Percentiles rank a stretch among this genome's conserved stretches.
Evolutionary conservation across 2,888 invertebrate species (phyloP).

Genomic region (Athrips mouffetella): DNA sequence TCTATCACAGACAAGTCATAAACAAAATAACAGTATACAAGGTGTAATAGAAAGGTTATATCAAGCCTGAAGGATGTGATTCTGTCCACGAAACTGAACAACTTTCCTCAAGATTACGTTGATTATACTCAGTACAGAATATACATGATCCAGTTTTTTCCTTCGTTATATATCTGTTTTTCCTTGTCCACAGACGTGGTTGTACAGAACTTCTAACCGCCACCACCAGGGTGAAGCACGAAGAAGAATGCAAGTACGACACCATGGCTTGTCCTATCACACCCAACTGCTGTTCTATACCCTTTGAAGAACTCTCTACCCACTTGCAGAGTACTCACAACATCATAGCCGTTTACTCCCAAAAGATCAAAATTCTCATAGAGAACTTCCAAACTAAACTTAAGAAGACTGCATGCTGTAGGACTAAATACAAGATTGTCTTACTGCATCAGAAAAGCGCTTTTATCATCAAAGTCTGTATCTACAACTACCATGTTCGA

Average conservation of each 20-base stretch:
- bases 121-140: too few species aligned
- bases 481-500: slow-evolving; percentile 69
- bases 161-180: slow-evolving; percentile 8
- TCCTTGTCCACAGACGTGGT: slow-evolving; percentile 62
- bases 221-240: slow-evolving; percentile 59
- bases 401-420: slow-evolving; percentile 68
- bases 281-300: slow-evolving; percentile 62
- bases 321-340: slow-evolving; percentile 65
- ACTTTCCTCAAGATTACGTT: too few species aligned
- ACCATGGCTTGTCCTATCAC: slow-evolving; percentile 69
- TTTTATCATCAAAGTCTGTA: slow-evolving; percentile 72
- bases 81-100: too few species aligned
- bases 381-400: slow-evolving; percentile 72
- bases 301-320: slow-evolving; percentile 63
- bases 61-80: too few species aligned
- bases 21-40: too few species aligned
- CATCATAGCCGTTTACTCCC: slow-evolving; percentile 69
- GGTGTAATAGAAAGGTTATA: too few species aligned
- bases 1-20: too few species aligned
- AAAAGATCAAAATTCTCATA: slow-evolving; percentile 71
- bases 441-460: slow-evolving; percentile 68
- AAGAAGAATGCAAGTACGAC: slow-evolving; percentile 67
- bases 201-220: slow-evolving; percentile 67
- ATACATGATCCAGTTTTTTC: neutral
- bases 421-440: slow-evolving; percentile 71